Evolutionary conservation across 1,140 invertebrate genomes (phyloP), one percentile per base, ranked within the genome.

Genomic region (Papilio glaucus): DNA sequence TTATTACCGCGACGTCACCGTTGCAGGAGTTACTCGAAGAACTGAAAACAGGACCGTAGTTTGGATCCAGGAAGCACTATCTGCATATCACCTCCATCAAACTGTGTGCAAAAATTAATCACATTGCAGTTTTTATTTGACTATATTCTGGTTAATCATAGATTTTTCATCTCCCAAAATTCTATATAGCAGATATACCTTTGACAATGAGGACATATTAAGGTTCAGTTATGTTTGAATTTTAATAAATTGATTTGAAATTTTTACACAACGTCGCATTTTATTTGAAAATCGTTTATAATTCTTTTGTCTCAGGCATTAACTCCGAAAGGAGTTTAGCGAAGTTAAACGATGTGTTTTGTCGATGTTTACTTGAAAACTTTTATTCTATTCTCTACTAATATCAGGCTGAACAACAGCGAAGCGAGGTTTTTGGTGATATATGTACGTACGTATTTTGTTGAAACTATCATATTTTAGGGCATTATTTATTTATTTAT

Each of bases 1-100:
- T 69, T 74, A 70, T 70, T 65, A 71, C 57, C 73, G 60, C 49
- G 41, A 69, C 63, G 68, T 57, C 74, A 71, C 74, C 15, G 42
- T 70, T 71, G 71, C 74, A 71, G 71, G 67, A 69, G 42, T 33
- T 18, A 24, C 37, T 65, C 15, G 62, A 0, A 9, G 6, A 10
- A 65, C 62, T 65, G 62, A 65, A 62, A 62, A 62, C 60, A 37
- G 60, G 60, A 62, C 12, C 29, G 24, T 12, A 65, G 24, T 12
- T 18, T 41, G 12, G 9, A 26, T 57, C 10, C 24, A 5, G 9
- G 21, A 9, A 24, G 49, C 49, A 53, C 49, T 33, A 2, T 33
- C 49, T 53, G 18, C 9, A 53, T 24, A 53, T 3, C 9, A n/a
- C 42, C 29, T 33, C 29, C 6, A n/a, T n/a, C n/a, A n/a, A n/a